Evolutionary conservation across 2,113 vertebrate genomes (phyloP), one percentile per base, ranked within the genome.

Genomic region (Paratilapia polleni): DNA sequence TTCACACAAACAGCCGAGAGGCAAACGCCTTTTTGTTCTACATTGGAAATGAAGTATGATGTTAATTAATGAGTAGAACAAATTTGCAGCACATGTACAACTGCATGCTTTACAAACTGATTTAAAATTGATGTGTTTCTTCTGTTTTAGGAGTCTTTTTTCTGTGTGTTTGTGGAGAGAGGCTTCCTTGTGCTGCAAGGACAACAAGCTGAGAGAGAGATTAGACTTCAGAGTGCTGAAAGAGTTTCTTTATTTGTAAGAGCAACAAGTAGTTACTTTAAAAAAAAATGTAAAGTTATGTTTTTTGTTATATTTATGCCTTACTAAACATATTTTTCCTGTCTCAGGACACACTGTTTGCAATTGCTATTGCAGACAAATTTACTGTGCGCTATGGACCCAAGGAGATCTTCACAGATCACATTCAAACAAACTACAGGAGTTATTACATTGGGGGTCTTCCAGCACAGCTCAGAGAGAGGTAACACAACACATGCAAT

Each of bases 391-490:
- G 28, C 1, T 87, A 36, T 19, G 88, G 82, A 41, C 2, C 0
- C 34, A 9, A 81, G 0, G 2, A 24, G 5, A 81, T 92, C 14
- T 76, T 20, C 36, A 60, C 63, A 14, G 62, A 86, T 38, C 70
- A 88, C 36, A 66, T 57, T 56, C 54, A 24, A 36, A 60, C 88
- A 49, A 19, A 26, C 28, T 97, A 96, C 83, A 62, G 4, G 24
- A 95, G 92, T 17, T 98, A 96, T 77, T 98, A 97, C 34, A 88
- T 98, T 15, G 97, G 98, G 49, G 98, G 98, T 90, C 91, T 97
- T 77, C 97, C 97, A 17, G 62, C 87, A 77, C 76, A 73, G n/a
- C 88, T 97, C 59, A 95, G 96, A 80, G 93, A 96, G 87, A 96
- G 78, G 97, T 99, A 90, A 77, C 13, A 36, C 17, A 59, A 77